Evolutionary conservation across 1,140 invertebrate species (phyloP).

Genomic region (Acromyrmex echinatior): DNA sequence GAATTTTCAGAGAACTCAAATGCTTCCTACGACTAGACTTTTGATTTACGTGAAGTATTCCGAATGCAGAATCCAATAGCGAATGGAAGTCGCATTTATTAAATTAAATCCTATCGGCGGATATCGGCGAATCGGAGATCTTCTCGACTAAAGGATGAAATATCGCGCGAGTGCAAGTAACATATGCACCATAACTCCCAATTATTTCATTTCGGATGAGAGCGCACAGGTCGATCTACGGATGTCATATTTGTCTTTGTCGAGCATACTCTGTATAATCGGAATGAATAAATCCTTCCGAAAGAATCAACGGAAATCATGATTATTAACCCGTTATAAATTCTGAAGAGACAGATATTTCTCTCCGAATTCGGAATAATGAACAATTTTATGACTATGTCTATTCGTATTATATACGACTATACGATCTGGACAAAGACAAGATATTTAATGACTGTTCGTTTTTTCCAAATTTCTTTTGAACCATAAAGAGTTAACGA

Average conservation of each 20-base stretch:
- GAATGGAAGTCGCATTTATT: conserved; percentile 38
- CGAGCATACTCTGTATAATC: conserved; percentile 24
- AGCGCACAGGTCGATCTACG: conserved; percentile 10
- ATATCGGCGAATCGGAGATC: conserved; percentile 38
- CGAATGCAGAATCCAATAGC: conserved; percentile 23
- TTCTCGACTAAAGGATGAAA: conserved; percentile 39
- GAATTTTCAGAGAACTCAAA: neutral
- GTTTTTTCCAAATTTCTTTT: conserved; percentile 3
- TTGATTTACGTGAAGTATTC: conserved; percentile 9
- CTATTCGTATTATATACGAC: too few relatives aligned
- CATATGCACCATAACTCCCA: conserved; percentile 49
- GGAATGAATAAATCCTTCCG: conserved; percentile 10
- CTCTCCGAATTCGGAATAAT: neutral
- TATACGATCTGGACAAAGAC: neutral
- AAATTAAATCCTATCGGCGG: conserved; percentile 47
- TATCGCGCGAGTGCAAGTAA: conserved; percentile 48
- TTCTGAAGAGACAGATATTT: neutral
- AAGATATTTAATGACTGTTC: neutral
- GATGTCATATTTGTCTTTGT: conserved; percentile 36
- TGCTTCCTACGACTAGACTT: neutral
- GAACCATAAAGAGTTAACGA: conserved; percentile 12
- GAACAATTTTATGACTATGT: neutral
- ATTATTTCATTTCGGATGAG: conserved; percentile 54
- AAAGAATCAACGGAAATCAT: conserved; percentile 22
- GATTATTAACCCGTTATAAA: conserved; percentile 27